Evolutionary conservation across 2,888 invertebrate genomes (phyloP).

Genomic region (Latheticus oryzae): DNA sequence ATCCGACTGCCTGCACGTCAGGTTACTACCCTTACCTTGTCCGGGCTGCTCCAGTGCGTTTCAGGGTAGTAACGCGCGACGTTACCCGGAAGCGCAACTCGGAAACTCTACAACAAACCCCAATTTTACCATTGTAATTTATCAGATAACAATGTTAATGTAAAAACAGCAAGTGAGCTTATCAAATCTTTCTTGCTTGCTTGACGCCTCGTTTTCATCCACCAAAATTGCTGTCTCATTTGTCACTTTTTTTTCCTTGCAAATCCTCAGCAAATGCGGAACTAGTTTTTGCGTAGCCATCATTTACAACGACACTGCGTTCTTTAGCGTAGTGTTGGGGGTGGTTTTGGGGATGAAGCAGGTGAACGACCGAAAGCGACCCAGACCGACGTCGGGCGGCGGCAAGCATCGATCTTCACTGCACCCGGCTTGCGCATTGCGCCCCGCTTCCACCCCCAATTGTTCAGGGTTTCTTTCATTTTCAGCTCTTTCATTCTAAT

Average conservation of each 20-base stretch:
- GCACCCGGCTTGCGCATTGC: constrained; percentile 59
- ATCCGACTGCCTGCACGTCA: constrained; percentile 53
- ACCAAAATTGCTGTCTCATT: background rate
- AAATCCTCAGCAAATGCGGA: constrained; percentile 48
- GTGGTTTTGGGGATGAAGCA: constrained; percentile 53
- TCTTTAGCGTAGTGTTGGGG: constrained; percentile 49
- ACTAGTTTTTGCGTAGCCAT: constrained; percentile 40
- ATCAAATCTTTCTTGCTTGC: background rate
- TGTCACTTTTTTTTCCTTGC: background rate
- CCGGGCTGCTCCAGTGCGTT: constrained; percentile 55
- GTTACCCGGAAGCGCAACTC: constrained; percentile 41
- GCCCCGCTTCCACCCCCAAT: constrained; percentile 40
- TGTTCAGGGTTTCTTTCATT: constrained; percentile 44
- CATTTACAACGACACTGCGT: constrained; percentile 42
- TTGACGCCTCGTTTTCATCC: background rate
- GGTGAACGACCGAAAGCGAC: constrained; percentile 65
- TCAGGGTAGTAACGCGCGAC: constrained; percentile 46
- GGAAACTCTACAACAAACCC: constrained; percentile 21
- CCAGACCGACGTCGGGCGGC: constrained; percentile 63
- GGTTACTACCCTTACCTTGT: constrained; percentile 60
- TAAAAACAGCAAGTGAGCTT: too few relatives aligned
- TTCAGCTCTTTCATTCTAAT: constrained; percentile 45
- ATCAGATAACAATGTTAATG: too few relatives aligned
- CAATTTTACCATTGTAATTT: background rate
- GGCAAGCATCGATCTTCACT: constrained; percentile 61